Evolutionary conservation across 2,888 invertebrate species (phyloP), one percentile per base, ranked within the genome.

Genomic region (Hypselothyrea guttata): DNA sequence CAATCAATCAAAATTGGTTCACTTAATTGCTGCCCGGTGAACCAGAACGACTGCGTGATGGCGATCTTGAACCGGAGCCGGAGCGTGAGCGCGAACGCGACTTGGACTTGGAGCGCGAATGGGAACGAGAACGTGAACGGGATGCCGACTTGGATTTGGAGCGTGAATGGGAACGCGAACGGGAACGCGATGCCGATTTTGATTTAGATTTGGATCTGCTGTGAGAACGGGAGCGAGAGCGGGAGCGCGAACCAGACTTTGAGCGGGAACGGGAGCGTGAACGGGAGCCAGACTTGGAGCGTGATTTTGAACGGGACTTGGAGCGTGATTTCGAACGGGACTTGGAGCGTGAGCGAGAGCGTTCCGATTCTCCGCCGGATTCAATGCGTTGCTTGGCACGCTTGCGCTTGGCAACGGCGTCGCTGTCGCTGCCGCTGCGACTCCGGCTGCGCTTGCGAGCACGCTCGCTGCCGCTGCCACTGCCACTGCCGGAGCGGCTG

Each of bases 351-450:
- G 81, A 77, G 1, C 63, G 49, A 2, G 87, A 86, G n/a, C 64
- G 71, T 1, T 76, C 79, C 3, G 86, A 83, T 49, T 85, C 87
- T 4, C 48, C 84, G 15, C 69, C 88, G 9, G 88, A 87, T 4
- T 83, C 73, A 16, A 87, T 88, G 34, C 87, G 88, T 53, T 74
- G 76, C 40, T 76, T 77, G 12, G 35, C 56, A 2, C 70, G 66
- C 53, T 72, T 68, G 4, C 75, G 85, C 13, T 72, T 59, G 0
- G 63, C 53, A 5, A 68, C 70, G 12, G 72, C 75, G 57, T 68
- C 74, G 55, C 60, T 73, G 9, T 53, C 83, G 28, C 87, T 87
- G 11, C 72, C 86, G 18, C 84, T 77, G 7, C 63, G 55, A 40
- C 75, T 86, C 74, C 71, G 75, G 38, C 84, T 77, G 1, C 67